These are phyloP conservation scores for Macrotrachela quadricornifera DNA, from an alignment of 1,140 invertebrate species.

Conservation along the genomic window DNA sequence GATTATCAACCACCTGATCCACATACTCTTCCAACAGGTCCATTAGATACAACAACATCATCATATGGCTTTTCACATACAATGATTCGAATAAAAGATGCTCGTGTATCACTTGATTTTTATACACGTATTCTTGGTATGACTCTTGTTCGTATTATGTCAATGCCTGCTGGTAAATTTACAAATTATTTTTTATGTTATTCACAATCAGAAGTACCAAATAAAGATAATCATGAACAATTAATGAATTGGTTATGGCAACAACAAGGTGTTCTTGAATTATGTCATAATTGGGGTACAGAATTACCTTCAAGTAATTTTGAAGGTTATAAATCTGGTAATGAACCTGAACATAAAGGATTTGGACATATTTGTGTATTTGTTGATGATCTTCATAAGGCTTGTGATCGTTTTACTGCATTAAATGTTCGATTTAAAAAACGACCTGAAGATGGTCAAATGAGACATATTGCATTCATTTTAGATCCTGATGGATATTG, in stretches of 20 bases:
- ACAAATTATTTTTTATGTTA: conserved; percentile 80
- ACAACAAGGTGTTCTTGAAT: conserved; percentile 64
- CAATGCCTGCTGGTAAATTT: conserved; percentile 70
- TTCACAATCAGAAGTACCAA: conserved; percentile 18
- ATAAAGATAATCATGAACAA: conserved; percentile 26
- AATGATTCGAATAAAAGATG: conserved; percentile 82
- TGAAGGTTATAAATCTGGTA: conserved; percentile 60
- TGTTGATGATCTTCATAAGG: conserved; percentile 63
- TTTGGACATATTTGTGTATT: conserved; percentile 65
- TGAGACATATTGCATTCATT: conserved; percentile 79
- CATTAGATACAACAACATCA: too few relatives aligned
- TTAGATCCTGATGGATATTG: conserved; percentile 86
- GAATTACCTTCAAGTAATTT: conserved; percentile 47
- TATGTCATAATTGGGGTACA: conserved; percentile 77
- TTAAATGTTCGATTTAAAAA: conserved; percentile 69
- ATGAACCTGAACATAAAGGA: conserved; percentile 56
- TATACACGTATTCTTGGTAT: conserved; percentile 73
- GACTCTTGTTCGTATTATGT: conserved; percentile 40
- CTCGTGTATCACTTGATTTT: conserved; percentile 59
- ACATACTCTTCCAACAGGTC: too few relatives aligned
- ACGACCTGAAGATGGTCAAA: conserved; percentile 60
- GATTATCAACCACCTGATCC: too few relatives aligned
- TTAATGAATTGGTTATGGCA: conserved; percentile 51
- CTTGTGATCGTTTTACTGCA: conserved; percentile 63
- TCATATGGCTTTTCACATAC: conserved; percentile 40